Base-by-base conservation (phyloP, 2,888 invertebrate species). In the Nezara viridula region DNA sequence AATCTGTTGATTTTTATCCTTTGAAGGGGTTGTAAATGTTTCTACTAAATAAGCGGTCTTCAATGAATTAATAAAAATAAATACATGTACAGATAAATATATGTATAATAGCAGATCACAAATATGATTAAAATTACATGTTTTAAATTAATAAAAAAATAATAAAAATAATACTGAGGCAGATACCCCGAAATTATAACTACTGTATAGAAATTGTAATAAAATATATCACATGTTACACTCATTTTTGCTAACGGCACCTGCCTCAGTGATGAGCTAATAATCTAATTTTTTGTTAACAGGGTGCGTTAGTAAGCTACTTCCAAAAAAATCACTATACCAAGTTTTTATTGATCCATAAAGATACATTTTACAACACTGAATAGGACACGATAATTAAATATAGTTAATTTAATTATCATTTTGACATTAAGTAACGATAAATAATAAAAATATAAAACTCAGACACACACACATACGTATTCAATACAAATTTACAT, bases 1-100 rank as follows among this genome's bases (percentile, higher is more conserved):
- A 81, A 81, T 81, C 44, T 81, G 81, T 14, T 81, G 81, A 44
- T 81, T 81, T 81, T 66, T 81, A 40, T 44, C 81, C 40, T 81
- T 81, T 81, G 81, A 81, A 81, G 81, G 81, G 81, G 81, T 81
- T 81, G n/a, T 81, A 81, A 4, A 81, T 27, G 32, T 4, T n/a
- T 44, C 12, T 44, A 81, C 37, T 44, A 44, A 81, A 44, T n/a
- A 81, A 81, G 81, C 81, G 81, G 81, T 81, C 81, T 81, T 81
- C 81, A 32, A 81, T 81, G 24, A 81, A 81, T n/a, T 9, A 37
- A 81, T 44, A n/a, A 7, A 24, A 44, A n/a, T 44, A 73, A 73
- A 73, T 73, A 73, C n/a, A 73, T 73, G 37, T 6, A 44, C 10
- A 77, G 6, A 77, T 77, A 40, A 14, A 77, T 40, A 40, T 44